Evolutionary conservation across 2,888 invertebrate species (phyloP).

Genomic region (Adelphocoris suturalis): DNA sequence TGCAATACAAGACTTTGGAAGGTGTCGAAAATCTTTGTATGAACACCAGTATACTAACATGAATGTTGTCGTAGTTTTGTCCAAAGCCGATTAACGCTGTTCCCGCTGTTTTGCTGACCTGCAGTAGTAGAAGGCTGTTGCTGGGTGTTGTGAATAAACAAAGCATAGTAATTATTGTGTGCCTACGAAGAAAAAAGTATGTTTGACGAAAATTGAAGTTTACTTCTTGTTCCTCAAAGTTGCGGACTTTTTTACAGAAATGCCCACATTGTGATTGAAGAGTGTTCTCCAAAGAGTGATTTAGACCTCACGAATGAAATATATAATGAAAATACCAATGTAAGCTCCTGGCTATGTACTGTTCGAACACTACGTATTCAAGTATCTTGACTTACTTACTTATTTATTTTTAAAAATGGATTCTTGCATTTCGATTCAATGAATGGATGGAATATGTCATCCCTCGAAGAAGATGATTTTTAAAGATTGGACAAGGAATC

Average conservation of each 20-base stretch:
- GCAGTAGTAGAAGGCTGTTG: slow-evolving; percentile 58
- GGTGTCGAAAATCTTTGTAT: slow-evolving; percentile 7
- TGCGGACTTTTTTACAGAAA: slow-evolving; percentile 70
- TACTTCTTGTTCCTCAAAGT: slow-evolving; percentile 56
- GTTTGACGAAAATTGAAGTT: neutral
- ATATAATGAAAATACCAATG: slow-evolving; percentile 17
- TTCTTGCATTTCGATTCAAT: neutral
- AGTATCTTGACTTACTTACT: neutral
- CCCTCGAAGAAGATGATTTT: slow-evolving; percentile 1
- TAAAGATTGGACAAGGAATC: neutral
- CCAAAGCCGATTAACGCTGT: slow-evolving; percentile 43
- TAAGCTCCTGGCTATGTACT: slow-evolving; percentile 5
- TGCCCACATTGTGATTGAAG: slow-evolving; percentile 71
- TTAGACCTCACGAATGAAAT: slow-evolving; percentile 55
- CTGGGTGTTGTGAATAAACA: slow-evolving; percentile 63
- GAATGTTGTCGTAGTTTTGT: slow-evolving; percentile 65
- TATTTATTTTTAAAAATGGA: no score
- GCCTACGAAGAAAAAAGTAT: slow-evolving; percentile 41
- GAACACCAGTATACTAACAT: slow-evolving; percentile 9
- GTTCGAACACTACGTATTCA: neutral
- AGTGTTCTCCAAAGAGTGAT: slow-evolving; percentile 69
- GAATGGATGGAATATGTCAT: neutral
- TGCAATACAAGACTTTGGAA: slow-evolving; percentile 24
- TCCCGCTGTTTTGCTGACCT: slow-evolving; percentile 59
- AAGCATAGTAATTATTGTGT: slow-evolving; percentile 13